A percentile compares a stretch with the other conserved stretches of the same genome.
Evolutionary conservation across 2,888 invertebrate species (phyloP).

Genomic region (Alviniconcha strummeri): DNA sequence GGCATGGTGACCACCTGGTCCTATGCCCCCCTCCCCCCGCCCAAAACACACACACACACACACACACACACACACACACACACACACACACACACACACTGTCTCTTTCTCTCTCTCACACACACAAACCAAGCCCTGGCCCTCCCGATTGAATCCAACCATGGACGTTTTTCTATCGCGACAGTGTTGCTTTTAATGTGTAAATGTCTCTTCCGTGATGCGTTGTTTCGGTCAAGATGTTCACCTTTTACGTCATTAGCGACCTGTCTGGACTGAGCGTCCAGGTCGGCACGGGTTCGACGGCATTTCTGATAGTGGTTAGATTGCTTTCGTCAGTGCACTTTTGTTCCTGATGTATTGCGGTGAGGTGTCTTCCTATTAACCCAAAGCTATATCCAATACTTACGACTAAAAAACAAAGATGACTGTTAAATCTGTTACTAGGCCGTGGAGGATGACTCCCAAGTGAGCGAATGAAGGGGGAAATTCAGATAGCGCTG

Average conservation of each 20-base stretch:
- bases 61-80: constrained; percentile 1
- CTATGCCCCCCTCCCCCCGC: background rate
- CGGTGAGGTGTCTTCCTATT: too few relatives aligned
- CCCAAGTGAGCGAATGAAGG: too few relatives aligned
- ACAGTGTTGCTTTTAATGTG: background rate
- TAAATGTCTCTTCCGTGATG: background rate
- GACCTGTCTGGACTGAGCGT: too few relatives aligned
- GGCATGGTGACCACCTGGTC: background rate
- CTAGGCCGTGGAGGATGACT: too few relatives aligned
- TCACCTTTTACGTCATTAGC: background rate
- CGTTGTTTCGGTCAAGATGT: background rate
- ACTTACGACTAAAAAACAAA: too few relatives aligned
- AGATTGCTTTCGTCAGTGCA: too few relatives aligned
- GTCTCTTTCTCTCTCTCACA: background rate
- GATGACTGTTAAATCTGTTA: too few relatives aligned
- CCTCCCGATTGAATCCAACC: background rate
- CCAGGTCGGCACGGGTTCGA: too few relatives aligned
- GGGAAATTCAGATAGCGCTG: too few relatives aligned
- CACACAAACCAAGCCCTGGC: background rate
- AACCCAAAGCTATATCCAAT: too few relatives aligned
- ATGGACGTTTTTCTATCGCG: background rate
- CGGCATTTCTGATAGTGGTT: too few relatives aligned
- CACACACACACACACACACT: background rate
- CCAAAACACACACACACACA: background rate
- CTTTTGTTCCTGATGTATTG: too few relatives aligned